These are phyloP conservation scores for Athetis lepigone DNA, from an alignment of 2,888 invertebrate species.

Conservation along the genomic window DNA sequence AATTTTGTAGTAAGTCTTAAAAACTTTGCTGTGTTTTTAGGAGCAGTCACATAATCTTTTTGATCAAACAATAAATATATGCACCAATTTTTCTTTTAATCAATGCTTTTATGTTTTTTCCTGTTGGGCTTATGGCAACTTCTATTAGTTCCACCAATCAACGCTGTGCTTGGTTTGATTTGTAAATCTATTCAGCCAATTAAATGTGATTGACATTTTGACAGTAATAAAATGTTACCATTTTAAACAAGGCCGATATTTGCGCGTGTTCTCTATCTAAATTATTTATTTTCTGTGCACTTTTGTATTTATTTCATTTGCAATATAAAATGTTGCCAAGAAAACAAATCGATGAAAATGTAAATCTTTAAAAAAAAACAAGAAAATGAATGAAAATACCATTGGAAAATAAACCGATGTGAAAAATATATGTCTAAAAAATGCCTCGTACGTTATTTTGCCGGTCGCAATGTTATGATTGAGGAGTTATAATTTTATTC, in stretches of 20 bases:
- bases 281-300: slow-evolving; percentile 37
- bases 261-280: slow-evolving; percentile 33
- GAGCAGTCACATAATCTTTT: not conserved
- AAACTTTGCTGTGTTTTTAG: too few relatives aligned
- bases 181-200: slow-evolving; percentile 27
- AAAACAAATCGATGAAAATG: slow-evolving; percentile 43
- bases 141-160: slow-evolving; percentile 25
- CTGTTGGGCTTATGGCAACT: slow-evolving; percentile 7
- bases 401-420: slow-evolving; percentile 6
- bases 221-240: slow-evolving; percentile 54
- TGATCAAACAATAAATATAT: not conserved
- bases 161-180: slow-evolving; percentile 6
- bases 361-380: slow-evolving; percentile 53
- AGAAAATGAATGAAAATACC: slow-evolving; percentile 57
- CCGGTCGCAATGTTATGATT: slow-evolving; percentile 37
- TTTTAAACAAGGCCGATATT: slow-evolving; percentile 11
- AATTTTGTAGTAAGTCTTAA: too few relatives aligned
- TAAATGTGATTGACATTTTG: slow-evolving; percentile 36
- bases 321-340: slow-evolving; percentile 53
- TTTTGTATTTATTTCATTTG: slow-evolving; percentile 24
- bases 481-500: slow-evolving; percentile 2
- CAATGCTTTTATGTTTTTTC: not conserved
- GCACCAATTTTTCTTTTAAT: not conserved
- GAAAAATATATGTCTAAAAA: slow-evolving; percentile 8
- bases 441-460: slow-evolving; percentile 1